Evolutionary conservation across 1,140 invertebrate genomes (phyloP).

Genomic region (Anagrus nilaparvatae): DNA sequence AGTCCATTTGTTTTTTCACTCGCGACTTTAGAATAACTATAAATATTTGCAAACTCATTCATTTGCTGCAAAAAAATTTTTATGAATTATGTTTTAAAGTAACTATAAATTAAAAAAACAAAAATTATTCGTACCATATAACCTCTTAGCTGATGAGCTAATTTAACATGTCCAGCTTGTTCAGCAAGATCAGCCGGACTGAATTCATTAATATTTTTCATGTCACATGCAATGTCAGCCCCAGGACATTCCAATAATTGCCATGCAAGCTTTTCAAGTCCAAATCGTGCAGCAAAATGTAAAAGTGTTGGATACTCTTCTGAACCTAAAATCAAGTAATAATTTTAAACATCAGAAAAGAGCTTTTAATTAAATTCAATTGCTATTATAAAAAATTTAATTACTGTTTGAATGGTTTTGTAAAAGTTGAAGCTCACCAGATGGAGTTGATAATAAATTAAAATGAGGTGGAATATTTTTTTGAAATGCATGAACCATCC

Average conservation of each 20-base stretch:
- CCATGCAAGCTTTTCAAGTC: conserved; percentile 70
- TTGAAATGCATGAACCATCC: conserved; percentile 69
- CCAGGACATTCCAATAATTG: conserved; percentile 76
- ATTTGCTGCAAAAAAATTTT: conserved; percentile 42
- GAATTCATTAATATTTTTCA: conserved; percentile 65
- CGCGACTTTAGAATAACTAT: conserved; percentile 72
- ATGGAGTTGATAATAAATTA: conserved; percentile 51
- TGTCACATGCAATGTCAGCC: conserved; percentile 65
- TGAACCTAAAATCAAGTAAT: conserved; percentile 42
- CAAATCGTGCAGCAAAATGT: conserved; percentile 79
- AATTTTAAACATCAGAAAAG: not conserved
- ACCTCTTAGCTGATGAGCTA: conserved; percentile 62
- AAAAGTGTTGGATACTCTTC: conserved; percentile 79
- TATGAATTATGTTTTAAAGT: not conserved
- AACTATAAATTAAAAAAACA: not conserved
- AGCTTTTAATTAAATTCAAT: not conserved
- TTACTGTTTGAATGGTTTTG: conserved; percentile 37
- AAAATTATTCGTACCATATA: conserved; percentile 70
- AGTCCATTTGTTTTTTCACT: conserved; percentile 37
- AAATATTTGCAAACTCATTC: conserved; percentile 74
- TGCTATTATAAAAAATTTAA: not conserved
- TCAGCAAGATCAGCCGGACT: conserved; percentile 73
- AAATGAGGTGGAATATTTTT: conserved; percentile 72
- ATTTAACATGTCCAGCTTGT: conserved; percentile 54
- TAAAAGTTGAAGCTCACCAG: conserved; percentile 24